phyloP scores from a whole-genome alignment of 2,797 vertebrate species.

The Coilia nasus region DNA sequence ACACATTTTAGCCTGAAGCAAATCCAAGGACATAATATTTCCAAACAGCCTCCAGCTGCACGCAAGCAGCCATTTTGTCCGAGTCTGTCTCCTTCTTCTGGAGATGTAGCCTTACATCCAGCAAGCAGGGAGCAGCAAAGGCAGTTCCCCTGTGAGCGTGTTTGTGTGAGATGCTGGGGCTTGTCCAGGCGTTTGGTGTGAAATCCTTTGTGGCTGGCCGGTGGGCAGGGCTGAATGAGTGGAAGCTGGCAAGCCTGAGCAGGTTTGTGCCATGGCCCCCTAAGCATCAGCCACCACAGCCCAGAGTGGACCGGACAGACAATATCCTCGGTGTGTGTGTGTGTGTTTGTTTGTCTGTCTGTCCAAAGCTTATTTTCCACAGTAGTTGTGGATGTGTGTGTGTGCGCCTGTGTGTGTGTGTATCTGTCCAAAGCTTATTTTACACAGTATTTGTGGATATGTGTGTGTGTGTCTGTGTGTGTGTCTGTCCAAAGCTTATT shows the following conservation, averaged over 20 bases:
- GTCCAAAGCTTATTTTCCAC: no score
- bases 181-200: no score
- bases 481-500: no score
- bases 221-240: not conserved
- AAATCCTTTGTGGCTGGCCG: no score
- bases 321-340: not conserved
- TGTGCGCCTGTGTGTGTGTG: not conserved
- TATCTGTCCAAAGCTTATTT: no score
- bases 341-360: no score
- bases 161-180: no score
- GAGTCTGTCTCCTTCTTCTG: not conserved
- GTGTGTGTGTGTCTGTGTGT: not conserved
- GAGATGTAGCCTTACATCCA: no score
- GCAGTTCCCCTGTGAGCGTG: not conserved
- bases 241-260: not conserved
- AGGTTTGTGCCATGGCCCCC: not conserved
- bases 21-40: not conserved
- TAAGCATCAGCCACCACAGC: no score
- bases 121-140: no score
- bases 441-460: no score
- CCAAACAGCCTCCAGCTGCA: not conserved
- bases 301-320: not conserved
- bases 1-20: not conserved
- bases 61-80: not conserved
- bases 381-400: no score